Percentiles rank a stretch among this genome's conserved stretches.
phyloP scores from a whole-genome alignment of 2,797 vertebrate species.

The Hozukius guyotensis region DNA sequence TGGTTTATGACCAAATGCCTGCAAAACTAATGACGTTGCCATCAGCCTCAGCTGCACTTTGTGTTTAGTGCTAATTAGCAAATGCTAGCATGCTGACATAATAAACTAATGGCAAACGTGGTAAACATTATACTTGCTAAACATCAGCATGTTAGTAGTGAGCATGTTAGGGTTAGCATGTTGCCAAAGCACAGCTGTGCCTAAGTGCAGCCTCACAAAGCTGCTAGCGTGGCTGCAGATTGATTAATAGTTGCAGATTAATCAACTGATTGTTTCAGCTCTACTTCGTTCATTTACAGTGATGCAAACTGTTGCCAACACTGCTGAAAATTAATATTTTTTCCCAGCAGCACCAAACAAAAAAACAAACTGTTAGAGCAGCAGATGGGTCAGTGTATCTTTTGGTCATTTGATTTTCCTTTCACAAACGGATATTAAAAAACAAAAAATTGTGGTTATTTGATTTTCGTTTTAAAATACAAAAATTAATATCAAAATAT shows the following conservation, averaged over 20 bases:
- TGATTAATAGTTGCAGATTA: conserved; percentile 6
- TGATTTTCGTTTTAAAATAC: too few relatives aligned
- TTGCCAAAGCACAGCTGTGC: neutral
- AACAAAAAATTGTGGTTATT: too few relatives aligned
- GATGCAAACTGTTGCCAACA: neutral
- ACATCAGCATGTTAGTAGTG: neutral
- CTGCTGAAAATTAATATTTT: neutral
- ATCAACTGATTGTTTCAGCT: conserved; percentile 26
- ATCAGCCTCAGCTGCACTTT: neutral
- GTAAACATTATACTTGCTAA: neutral
- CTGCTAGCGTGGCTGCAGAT: neutral
- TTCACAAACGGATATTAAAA: too few relatives aligned
- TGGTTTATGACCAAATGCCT: neutral
- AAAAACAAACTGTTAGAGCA: neutral
- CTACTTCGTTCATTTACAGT: neutral
- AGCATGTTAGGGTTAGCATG: neutral
- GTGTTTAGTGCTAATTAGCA: neutral
- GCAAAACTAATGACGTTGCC: neutral
- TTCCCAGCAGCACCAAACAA: neutral
- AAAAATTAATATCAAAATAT: too few relatives aligned
- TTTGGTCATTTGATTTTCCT: too few relatives aligned
- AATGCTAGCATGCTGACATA: neutral
- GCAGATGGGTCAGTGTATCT: too few relatives aligned
- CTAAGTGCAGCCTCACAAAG: neutral
- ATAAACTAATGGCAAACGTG: neutral